A percentile compares a stretch with the other conserved stretches of the same genome.
These are phyloP conservation scores for Bolinopsis microptera DNA, from an alignment of 37 sponge, comb jelly and placozoan genomes.

Conservation along the genomic window DNA sequence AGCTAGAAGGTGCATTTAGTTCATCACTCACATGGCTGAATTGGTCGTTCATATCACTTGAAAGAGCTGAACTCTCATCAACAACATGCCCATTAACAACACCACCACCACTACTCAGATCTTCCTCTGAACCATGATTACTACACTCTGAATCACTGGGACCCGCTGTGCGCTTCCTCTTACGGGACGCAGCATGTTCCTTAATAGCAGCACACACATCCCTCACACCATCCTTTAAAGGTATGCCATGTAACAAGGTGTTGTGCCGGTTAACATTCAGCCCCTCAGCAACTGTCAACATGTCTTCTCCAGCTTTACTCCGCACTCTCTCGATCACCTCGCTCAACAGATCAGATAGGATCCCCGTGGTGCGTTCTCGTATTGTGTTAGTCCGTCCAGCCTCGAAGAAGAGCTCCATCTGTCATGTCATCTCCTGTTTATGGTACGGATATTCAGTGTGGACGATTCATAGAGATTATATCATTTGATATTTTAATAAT, in stretches of 20 bases:
- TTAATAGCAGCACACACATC: not conserved
- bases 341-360: conserved; percentile 21
- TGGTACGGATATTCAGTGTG: no score
- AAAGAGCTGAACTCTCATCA: not conserved
- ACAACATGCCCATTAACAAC: not conserved
- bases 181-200: not conserved
- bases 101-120: not conserved
- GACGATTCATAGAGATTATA: no score
- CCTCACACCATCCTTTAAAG: conserved; percentile 30
- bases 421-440: not conserved
- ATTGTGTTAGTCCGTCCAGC: not conserved
- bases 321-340: conserved; percentile 24
- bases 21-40: not conserved
- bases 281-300: conserved; percentile 8
- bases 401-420: conserved; percentile 4
- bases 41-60: not conserved
- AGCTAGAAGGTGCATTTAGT: not conserved
- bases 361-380: not conserved
- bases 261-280: conserved; percentile 23
- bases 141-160: not conserved
- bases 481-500: no score
- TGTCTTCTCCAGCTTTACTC: not conserved
- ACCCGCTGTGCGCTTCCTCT: not conserved
- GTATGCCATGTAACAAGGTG: not conserved
- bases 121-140: not conserved